Percentiles rank a stretch among this genome's conserved stretches.
Evolutionary conservation across 2,113 vertebrate species (phyloP).

Genomic region (Theropithecus gelada): DNA sequence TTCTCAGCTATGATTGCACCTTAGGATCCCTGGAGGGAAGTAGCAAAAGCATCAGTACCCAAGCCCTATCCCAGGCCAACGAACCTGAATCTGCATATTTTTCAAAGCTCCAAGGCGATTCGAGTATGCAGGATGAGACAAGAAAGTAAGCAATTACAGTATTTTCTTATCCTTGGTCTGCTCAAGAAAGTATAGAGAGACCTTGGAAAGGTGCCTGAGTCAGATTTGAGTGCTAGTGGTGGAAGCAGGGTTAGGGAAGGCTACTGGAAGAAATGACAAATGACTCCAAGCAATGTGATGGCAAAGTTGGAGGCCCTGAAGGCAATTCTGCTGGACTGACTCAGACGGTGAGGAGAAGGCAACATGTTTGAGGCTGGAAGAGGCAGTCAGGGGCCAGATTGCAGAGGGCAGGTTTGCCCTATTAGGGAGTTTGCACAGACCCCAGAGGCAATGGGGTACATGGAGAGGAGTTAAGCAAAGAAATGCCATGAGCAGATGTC

Average conservation of each 20-base stretch:
- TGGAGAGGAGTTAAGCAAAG: neutral
- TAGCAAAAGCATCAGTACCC: fast-evolving
- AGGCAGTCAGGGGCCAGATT: neutral
- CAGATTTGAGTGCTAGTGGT: neutral
- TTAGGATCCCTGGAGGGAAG: too few relatives aligned
- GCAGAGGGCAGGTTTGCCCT: too few relatives aligned
- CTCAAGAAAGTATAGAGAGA: neutral
- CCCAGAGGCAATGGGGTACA: neutral
- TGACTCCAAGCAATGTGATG: neutral
- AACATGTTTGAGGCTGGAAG: neutral
- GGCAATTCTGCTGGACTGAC: neutral
- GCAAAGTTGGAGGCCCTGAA: neutral
- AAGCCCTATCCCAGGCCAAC: neutral
- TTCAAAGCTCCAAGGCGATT: neutral
- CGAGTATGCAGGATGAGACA: neutral
- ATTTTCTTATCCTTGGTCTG: neutral
- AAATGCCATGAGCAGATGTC: neutral
- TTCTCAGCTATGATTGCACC: neutral
- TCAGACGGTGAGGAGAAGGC: neutral
- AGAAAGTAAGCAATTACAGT: conserved; percentile 28
- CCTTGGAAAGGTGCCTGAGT: neutral
- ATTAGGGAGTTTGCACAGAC: neutral
- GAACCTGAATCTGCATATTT: neutral
- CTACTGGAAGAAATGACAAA: neutral
- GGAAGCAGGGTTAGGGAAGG: neutral